These are phyloP conservation scores for Cinara cedri DNA, from an alignment of 2,888 invertebrate species.

Conservation along the genomic window DNA sequence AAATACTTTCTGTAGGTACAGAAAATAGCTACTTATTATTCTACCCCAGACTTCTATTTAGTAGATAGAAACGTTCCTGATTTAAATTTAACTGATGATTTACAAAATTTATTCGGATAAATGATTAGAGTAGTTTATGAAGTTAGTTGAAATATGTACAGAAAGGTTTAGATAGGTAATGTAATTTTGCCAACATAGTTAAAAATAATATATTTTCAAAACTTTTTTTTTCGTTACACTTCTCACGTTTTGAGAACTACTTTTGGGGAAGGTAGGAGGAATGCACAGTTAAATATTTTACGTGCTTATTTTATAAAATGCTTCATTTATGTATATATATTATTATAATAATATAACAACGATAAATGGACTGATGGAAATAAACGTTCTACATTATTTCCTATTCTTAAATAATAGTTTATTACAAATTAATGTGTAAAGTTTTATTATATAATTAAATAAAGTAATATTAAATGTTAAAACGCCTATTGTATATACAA, in stretches of 20 bases:
- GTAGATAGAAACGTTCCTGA: no score
- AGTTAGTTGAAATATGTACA: background rate
- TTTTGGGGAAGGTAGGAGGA: background rate
- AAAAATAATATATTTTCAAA: background rate
- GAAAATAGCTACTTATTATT: no score
- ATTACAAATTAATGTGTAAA: no score
- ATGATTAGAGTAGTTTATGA: background rate
- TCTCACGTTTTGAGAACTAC: conserved; percentile 6
- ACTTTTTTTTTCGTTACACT: conserved; percentile 3
- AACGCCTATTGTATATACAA: no score
- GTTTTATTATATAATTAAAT: no score
- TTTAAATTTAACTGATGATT: background rate
- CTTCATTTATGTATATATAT: background rate
- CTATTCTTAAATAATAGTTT: background rate
- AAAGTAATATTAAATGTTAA: no score
- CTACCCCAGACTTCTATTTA: no score
- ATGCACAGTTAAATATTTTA: conserved; percentile 8
- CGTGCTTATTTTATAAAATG: conserved; percentile 18
- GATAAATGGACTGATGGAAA: background rate
- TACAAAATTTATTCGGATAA: background rate
- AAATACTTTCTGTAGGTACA: no score
- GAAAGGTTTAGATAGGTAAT: background rate
- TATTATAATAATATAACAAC: background rate
- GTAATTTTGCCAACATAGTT: background rate
- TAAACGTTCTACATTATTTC: background rate